These are phyloP conservation scores for Bradynema listronoti DNA, from an alignment of 1,140 invertebrate genomes.

Conservation along the genomic window DNA sequence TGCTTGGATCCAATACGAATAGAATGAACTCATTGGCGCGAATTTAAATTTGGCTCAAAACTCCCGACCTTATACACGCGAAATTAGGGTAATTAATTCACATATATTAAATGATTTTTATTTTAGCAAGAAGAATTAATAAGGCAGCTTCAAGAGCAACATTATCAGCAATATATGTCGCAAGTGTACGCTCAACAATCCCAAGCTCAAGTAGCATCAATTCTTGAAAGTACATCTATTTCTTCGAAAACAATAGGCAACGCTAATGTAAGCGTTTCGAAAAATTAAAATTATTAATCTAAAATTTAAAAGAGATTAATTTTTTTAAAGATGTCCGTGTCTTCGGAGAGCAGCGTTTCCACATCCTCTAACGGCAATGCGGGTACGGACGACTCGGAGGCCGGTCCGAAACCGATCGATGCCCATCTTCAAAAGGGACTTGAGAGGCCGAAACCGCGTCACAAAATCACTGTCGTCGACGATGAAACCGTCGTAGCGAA, in stretches of 20 bases:
- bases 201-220: conserved; percentile 35
- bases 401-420: conserved; percentile 30
- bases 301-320: no score
- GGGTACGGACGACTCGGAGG: conserved; percentile 33
- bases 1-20: no score
- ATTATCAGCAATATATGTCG: conserved; percentile 46
- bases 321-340: conserved; percentile 1
- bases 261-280: no score
- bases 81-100: no score
- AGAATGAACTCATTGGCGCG: no score
- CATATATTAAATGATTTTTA: no score
- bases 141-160: conserved; percentile 44
- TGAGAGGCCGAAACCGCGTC: conserved; percentile 28
- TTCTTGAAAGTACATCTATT: no score
- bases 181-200: conserved; percentile 43
- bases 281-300: no score
- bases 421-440: conserved; percentile 32
- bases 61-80: no score
- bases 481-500: conserved; percentile 9
- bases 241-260: no score
- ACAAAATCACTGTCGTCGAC: conserved; percentile 29
- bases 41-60: no score
- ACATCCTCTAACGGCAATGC: conserved; percentile 7
- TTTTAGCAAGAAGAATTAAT: conserved; percentile 46
- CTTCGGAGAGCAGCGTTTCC: background rate